A percentile compares a stretch with the other conserved stretches of the same genome.
These are phyloP conservation scores for Egretta garzetta DNA, from an alignment of 2,113 vertebrate species.

Conservation along the genomic window DNA sequence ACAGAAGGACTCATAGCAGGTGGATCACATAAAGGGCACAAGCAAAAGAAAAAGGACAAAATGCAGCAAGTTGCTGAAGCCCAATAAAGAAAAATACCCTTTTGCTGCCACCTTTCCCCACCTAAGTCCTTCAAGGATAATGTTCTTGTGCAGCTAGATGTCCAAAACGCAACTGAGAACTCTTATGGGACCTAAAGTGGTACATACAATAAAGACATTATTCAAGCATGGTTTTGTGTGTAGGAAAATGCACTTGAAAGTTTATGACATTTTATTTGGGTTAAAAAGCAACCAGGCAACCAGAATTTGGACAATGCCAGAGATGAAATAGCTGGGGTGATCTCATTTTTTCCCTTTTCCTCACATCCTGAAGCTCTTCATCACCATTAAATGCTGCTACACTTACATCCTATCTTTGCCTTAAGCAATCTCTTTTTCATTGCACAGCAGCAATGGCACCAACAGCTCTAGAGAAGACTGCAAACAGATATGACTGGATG, in stretches of 20 bases:
- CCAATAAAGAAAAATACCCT: not conserved
- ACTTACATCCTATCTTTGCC: not conserved
- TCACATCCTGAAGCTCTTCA: not conserved
- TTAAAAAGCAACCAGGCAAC: not conserved
- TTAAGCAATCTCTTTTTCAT: not conserved
- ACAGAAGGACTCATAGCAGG: not conserved
- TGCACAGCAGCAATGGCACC: not conserved
- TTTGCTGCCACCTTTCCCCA: not conserved
- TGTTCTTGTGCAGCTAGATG: not conserved
- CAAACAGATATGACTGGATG: not conserved
- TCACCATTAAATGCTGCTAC: not conserved
- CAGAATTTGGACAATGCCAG: not conserved
- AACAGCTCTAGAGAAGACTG: not conserved
- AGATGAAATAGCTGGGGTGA: not conserved
- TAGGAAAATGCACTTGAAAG: not conserved
- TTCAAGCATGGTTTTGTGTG: not conserved
- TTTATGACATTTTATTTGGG: not conserved
- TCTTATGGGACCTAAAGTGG: not conserved
- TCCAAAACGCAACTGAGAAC: not conserved
- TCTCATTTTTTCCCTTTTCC: not conserved
- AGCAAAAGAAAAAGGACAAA: not conserved
- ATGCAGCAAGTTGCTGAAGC: not conserved
- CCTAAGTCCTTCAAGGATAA: not conserved
- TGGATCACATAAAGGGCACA: not conserved
- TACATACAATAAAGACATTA: not conserved